Conservation (phyloP, 2,888 invertebrate species). For the Petrophora chlorosata region DNA sequence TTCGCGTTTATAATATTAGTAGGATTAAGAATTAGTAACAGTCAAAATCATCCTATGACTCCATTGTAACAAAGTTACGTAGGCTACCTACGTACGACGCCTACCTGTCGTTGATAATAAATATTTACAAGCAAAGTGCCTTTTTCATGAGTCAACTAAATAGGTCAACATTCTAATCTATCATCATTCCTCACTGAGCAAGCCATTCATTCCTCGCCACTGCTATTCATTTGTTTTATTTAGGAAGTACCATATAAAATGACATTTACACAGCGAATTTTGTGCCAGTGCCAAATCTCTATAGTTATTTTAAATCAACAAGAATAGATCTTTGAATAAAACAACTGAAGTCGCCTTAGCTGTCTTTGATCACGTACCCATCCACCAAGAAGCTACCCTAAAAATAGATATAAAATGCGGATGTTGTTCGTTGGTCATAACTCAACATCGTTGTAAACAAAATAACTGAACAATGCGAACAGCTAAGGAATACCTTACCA, state of each 20-base stretch:
- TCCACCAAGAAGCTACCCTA: too few species aligned
- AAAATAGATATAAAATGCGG: background rate
- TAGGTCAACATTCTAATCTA: background rate
- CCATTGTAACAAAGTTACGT: too few species aligned
- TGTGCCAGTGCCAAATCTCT: conserved; percentile 28
- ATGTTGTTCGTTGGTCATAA: too few species aligned
- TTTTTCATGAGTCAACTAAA: background rate
- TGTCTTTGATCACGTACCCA: background rate
- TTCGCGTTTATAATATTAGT: too few species aligned
- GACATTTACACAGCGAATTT: conserved; percentile 22
- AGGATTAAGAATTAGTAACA: too few species aligned
- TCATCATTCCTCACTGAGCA: background rate
- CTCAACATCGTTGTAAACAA: too few species aligned
- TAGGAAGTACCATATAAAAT: conserved; percentile 26
- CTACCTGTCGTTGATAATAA: too few species aligned
- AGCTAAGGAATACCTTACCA: too few species aligned
- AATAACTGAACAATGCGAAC: too few species aligned
- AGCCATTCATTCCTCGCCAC: background rate
- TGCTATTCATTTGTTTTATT: conserved; percentile 12
- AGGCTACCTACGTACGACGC: too few species aligned
- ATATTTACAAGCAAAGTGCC: too few species aligned
- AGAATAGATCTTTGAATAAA: conserved; percentile 17
- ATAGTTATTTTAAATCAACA: conserved; percentile 16
- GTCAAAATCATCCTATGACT: too few species aligned
- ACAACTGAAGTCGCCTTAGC: conserved; percentile 5